Evolutionary conservation across 2,113 vertebrate genomes (phyloP).

Genomic region (Vimba vimba): DNA sequence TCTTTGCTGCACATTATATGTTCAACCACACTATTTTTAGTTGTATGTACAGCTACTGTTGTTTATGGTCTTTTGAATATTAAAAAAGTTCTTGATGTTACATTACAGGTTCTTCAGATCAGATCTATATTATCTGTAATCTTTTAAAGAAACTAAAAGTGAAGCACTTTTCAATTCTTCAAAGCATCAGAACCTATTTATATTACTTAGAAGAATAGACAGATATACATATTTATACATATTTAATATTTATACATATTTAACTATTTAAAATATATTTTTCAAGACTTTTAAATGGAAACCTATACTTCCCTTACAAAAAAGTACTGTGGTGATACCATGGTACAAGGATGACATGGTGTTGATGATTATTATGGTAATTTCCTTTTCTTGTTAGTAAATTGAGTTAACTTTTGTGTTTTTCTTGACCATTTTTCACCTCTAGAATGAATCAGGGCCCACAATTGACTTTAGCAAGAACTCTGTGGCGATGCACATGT

Average conservation of each 20-base stretch:
- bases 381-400: neutral
- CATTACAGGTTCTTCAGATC: neutral
- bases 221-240: neutral
- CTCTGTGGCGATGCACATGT: neutral
- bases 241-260: too few relatives aligned
- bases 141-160: neutral
- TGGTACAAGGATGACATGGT: neutral
- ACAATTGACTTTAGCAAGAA: neutral
- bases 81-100: neutral
- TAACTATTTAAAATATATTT: too few relatives aligned
- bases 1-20: neutral
- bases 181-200: neutral
- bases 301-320: neutral
- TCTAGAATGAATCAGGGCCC: neutral
- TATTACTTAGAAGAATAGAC: too few relatives aligned
- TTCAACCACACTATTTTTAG: neutral
- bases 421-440: neutral
- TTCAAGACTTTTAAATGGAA: neutral
- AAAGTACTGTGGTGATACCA: neutral
- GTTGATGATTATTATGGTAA: neutral
- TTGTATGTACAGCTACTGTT: neutral
- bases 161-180: neutral
- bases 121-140: neutral
- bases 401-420: neutral
- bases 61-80: neutral